Evolutionary conservation across 1,140 invertebrate genomes (phyloP).

Genomic region (Apolygus lucorum): DNA sequence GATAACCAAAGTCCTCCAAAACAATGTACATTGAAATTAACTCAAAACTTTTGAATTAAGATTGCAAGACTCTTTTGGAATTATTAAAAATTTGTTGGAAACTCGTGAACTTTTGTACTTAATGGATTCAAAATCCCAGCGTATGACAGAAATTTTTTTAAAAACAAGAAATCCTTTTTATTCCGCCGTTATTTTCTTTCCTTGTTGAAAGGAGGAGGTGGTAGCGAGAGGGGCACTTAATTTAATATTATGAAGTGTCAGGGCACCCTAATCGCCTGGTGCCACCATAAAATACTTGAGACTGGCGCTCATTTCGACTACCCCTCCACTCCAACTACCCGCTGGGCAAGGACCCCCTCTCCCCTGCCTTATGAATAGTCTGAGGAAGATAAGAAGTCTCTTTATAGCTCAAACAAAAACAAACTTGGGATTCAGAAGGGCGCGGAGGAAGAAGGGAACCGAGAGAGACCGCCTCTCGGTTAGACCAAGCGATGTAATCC

Average conservation of each 20-base stretch:
- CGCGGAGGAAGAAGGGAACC: neutral
- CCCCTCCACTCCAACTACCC: neutral
- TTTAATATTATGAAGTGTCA: constrained; percentile 5
- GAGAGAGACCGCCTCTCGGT: neutral
- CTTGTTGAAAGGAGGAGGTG: too few relatives aligned
- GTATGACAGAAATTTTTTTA: too few relatives aligned
- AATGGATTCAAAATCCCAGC: too few relatives aligned
- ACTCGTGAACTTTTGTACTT: too few relatives aligned
- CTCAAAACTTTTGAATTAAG: too few relatives aligned
- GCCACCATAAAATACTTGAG: constrained; percentile 3
- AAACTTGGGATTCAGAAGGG: constrained; percentile 6
- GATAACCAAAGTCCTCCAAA: too few relatives aligned
- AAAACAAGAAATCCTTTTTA: too few relatives aligned
- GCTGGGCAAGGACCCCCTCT: neutral
- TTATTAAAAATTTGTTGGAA: too few relatives aligned
- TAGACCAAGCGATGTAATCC: constrained; percentile 9
- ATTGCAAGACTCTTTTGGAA: too few relatives aligned
- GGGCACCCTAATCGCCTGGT: neutral
- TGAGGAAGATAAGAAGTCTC: constrained; percentile 1
- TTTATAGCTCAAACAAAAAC: constrained; percentile 17
- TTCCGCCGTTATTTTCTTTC: too few relatives aligned
- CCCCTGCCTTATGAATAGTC: constrained; percentile 10
- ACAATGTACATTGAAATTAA: too few relatives aligned
- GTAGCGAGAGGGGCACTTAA: neutral
- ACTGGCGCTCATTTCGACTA: neutral